phyloP scores from a whole-genome alignment of 2,797 vertebrate species.

The Gouania willdenowi region DNA sequence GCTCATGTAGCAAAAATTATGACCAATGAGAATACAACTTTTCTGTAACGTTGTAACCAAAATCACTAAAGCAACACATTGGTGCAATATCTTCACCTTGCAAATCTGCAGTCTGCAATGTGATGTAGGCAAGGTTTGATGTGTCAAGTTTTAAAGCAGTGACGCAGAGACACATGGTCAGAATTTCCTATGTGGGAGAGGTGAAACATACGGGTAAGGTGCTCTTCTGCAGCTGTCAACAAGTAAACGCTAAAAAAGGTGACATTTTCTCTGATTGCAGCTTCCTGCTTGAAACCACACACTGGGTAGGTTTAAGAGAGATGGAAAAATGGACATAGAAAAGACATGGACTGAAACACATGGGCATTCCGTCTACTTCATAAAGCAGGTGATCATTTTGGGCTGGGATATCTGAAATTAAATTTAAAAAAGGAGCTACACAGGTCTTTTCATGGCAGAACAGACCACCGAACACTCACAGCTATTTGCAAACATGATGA shows the following conservation, averaged over 20 bases:
- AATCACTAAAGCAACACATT: constrained; percentile 29
- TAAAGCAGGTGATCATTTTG: neutral
- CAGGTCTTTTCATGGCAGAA: neutral
- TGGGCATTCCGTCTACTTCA: neutral
- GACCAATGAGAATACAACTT: no score
- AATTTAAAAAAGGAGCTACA: neutral
- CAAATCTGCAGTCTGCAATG: constrained; percentile 45
- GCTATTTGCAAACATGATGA: constrained; percentile 5
- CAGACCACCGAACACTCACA: neutral
- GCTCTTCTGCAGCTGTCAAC: constrained; percentile 53
- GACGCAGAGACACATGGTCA: constrained; percentile 66
- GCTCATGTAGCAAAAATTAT: no score
- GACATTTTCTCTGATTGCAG: constrained; percentile 81
- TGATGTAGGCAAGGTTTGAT: constrained; percentile 52
- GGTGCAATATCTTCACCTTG: constrained; percentile 48
- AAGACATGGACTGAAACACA: constrained; percentile 28
- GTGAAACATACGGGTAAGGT: constrained; percentile 47
- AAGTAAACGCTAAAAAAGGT: constrained; percentile 40
- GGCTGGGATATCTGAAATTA: no score
- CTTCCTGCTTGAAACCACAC: constrained; percentile 88
- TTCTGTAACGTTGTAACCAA: no score
- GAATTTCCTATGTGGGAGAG: constrained; percentile 97
- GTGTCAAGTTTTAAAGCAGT: constrained; percentile 55
- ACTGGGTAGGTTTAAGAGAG: constrained; percentile 32
- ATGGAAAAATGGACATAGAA: constrained; percentile 37